A percentile compares a stretch with the other conserved stretches of the same genome.
Conservation (phyloP, 2,797 vertebrate species). For the Protosalanx chinensis region DNA sequence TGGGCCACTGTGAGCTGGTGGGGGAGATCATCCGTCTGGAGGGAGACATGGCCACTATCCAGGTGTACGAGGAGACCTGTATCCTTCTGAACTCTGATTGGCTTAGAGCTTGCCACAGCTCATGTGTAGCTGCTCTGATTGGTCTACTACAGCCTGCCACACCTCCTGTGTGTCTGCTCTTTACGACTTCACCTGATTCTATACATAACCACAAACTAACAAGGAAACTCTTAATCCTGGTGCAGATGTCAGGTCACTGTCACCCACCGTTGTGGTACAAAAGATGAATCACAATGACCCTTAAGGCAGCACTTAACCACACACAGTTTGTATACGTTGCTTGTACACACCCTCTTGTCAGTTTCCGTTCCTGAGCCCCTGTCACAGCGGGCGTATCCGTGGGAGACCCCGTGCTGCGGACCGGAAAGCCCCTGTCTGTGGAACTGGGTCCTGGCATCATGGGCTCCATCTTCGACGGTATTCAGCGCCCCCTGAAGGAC, state of each 20-base stretch:
- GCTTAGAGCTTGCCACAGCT: not conserved
- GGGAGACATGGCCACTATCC: slow-evolving; percentile 98
- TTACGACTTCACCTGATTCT: too few relatives aligned
- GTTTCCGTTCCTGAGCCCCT: slow-evolving; percentile 70
- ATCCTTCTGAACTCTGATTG: slow-evolving; percentile 75
- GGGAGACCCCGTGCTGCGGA: slow-evolving; percentile 95
- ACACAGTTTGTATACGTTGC: too few relatives aligned
- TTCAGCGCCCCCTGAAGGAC: slow-evolving; percentile 93
- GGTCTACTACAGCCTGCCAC: not conserved
- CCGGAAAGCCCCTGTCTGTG: slow-evolving; percentile 95
- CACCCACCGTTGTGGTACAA: too few relatives aligned
- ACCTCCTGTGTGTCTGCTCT: not conserved
- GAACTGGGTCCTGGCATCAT: slow-evolving; percentile 97
- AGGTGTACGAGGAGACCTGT: slow-evolving; percentile 99
- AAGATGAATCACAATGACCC: too few relatives aligned
- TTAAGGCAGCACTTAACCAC: too few relatives aligned
- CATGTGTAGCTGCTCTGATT: not conserved
- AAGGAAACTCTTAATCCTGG: too few relatives aligned
- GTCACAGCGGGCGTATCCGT: slow-evolving; percentile 91
- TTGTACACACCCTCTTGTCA: not conserved
- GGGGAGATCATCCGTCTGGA: slow-evolving; percentile 98
- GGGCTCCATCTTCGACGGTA: slow-evolving; percentile 99
- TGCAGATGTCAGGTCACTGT: too few relatives aligned
- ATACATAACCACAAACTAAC: too few relatives aligned
- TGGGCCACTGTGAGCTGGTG: slow-evolving; percentile 94